phyloP scores from a whole-genome alignment of 1,140 invertebrate species.

The Neomicropteryx cornuta region DNA sequence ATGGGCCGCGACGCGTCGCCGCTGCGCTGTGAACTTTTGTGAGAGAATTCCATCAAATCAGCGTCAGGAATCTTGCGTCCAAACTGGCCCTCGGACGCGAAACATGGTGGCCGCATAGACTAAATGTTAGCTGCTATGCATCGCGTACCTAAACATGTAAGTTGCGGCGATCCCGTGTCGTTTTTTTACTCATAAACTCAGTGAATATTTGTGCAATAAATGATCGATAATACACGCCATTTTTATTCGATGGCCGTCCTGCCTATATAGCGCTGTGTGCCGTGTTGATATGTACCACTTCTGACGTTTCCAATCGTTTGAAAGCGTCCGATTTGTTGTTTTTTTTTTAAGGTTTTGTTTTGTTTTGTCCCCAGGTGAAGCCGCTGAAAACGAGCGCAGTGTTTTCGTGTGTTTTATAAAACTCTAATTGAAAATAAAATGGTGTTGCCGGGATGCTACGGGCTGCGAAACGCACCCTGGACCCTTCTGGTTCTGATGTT shows the following conservation, averaged over 20 bases:
- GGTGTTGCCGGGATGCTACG: conserved; percentile 32
- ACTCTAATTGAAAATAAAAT: too few relatives aligned
- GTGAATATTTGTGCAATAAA: too few relatives aligned
- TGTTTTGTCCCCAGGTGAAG: conserved; percentile 11
- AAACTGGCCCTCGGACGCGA: too few relatives aligned
- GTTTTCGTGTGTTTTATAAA: conserved; percentile 4
- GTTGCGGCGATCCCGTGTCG: too few relatives aligned
- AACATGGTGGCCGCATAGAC: conserved; percentile 11
- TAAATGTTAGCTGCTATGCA: conserved; percentile 21
- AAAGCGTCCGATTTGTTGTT: not conserved
- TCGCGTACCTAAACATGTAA: too few relatives aligned
- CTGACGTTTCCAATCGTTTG: not conserved
- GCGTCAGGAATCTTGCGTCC: too few relatives aligned
- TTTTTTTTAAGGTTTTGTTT: conserved; percentile 5
- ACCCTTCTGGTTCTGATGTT: conserved; percentile 50
- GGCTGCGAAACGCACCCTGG: conserved; percentile 32
- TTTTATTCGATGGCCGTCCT: not conserved
- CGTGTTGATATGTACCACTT: not conserved
- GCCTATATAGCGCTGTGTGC: not conserved
- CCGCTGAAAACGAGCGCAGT: conserved; percentile 26
- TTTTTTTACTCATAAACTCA: too few relatives aligned
- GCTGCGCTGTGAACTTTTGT: not conserved
- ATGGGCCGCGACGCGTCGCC: conserved; percentile 1
- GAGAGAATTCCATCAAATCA: conserved; percentile 10
- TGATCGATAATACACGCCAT: too few relatives aligned